Conservation (phyloP, 2,113 vertebrate species). For the Manacus vitellinus region DNA sequence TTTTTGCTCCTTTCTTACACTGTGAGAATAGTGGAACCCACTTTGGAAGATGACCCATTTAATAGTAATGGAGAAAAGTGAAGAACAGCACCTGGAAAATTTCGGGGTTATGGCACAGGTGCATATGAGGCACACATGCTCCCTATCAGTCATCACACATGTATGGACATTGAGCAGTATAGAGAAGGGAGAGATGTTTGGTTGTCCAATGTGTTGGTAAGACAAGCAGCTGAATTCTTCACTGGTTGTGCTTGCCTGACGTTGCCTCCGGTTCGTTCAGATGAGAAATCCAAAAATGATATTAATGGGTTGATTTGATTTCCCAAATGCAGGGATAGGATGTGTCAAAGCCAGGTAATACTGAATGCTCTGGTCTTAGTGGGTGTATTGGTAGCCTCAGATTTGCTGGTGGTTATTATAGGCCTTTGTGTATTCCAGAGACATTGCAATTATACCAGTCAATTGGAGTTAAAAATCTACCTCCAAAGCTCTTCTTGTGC, state of each 20-base stretch:
- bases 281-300: neutral
- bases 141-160: neutral
- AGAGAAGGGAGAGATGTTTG: neutral
- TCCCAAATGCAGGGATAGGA: neutral
- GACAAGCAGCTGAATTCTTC: neutral
- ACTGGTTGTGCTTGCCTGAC: neutral
- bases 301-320: neutral
- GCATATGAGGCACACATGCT: rapidly evolving
- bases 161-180: neutral
- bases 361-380: neutral
- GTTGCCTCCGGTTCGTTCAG: neutral
- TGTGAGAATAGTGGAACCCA: neutral
- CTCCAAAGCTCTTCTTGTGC: neutral
- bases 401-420: neutral
- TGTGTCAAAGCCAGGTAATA: neutral
- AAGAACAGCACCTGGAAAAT: neutral
- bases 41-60: neutral
- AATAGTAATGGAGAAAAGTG: neutral
- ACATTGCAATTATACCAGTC: neutral
- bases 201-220: neutral
- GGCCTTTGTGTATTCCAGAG: neutral
- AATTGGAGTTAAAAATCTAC: neutral
- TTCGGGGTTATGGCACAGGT: neutral
- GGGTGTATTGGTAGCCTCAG: neutral
- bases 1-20: neutral